Base-by-base conservation (phyloP, 2,797 vertebrate species). In the Pelodytes ibericus region DNA sequence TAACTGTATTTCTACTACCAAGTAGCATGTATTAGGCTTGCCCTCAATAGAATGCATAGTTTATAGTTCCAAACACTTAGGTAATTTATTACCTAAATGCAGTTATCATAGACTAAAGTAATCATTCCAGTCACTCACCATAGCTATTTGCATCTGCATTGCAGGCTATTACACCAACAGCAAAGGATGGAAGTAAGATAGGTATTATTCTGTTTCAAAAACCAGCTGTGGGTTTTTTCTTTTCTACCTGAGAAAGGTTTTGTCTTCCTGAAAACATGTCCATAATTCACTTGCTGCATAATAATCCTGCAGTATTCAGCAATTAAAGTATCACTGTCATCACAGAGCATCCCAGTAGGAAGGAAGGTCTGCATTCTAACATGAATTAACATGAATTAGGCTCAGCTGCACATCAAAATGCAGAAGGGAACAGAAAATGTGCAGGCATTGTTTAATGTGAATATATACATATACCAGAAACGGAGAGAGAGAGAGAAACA, bases 321-420 rank as follows among this genome's bases (percentile, higher is more conserved):
- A 67, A 44, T 66, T 41, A 31, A 41, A 49, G 10, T 29, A 49
- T 67, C 53, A 20, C 61, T 59, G 63, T 66, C 72, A 74, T 36
- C 13, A 31, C 56, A 33, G 18, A 49, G 57, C 15, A 62, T 26
- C 22, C 29, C 4, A 15, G 15, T 58, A 69, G 24, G 44, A 70
- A 69, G 18, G 29, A 51, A 75, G 20, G 29, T 33, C 26, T 58
- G 49, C 39, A 71, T 64, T 57, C 49, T 11, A 71, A 70, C 31
- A 57, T 72, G 41, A 56, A 64, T 73, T 63, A 53, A 36, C 72
- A 56, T 64, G 59, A 71, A 76, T 64, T 57, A 47, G 25, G 41
- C 74, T 64, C 59, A 20, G 67, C 66, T 70, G 59, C 59, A 70
- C 59, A 70, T 56, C 63, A 77, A 71, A 71, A 65, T 64, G 33